phyloP scores from a whole-genome alignment of 2,113 vertebrate species.

The Rhinolophus ferrumequinum region DNA sequence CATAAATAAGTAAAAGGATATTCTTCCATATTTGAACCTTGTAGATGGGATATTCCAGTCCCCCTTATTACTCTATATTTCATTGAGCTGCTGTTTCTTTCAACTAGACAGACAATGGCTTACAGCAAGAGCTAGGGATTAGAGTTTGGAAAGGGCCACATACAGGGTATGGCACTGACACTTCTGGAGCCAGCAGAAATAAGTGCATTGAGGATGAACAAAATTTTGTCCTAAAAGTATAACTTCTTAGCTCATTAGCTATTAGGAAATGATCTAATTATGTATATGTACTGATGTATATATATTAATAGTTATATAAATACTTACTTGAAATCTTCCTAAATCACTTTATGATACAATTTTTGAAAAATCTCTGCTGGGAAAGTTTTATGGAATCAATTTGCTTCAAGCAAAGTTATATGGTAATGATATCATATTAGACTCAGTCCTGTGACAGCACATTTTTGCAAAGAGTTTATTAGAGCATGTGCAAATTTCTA shows the following conservation, averaged over 20 bases:
- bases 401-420: conserved; percentile 30
- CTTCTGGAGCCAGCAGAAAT: background rate
- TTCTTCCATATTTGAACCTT: background rate
- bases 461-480: conserved; percentile 5
- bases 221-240: background rate
- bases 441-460: background rate
- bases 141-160: background rate
- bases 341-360: background rate
- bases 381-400: conserved; percentile 6
- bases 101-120: background rate
- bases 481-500: conserved; percentile 46
- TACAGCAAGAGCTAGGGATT: background rate
- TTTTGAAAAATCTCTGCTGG: background rate
- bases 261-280: background rate
- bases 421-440: conserved; percentile 3
- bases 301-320: background rate
- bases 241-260: background rate
- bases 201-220: background rate
- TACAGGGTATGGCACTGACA: background rate
- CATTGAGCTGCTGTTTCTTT: background rate
- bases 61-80: background rate
- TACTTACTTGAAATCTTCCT: background rate
- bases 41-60: background rate
- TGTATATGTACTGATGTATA: background rate
- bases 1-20: background rate